Evolutionary conservation across 2,888 invertebrate species (phyloP), one percentile per base, ranked within the genome.

Genomic region (Tigriopus californicus): DNA sequence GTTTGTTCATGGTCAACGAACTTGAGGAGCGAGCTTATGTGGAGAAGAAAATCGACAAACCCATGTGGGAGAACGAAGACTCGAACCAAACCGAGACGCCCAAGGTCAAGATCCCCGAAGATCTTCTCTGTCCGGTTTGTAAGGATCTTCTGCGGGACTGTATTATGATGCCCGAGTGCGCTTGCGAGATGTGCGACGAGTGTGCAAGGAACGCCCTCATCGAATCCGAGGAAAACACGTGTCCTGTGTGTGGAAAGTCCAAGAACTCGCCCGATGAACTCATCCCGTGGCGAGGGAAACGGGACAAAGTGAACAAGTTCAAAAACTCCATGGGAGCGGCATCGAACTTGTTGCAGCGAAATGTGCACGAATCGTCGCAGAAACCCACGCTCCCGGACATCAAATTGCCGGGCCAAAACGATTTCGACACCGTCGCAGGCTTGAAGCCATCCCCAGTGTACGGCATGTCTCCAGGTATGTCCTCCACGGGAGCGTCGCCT

Each of bases 151-250:
- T 95, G 62, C 82, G 83, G 0, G 97, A 98, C 72, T 97, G 97
- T 42, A 94, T 97, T 33, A 85, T 97, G 80, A 91, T 94, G 70
- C 91, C 92, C 0, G 98, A 97, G 70, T 98, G 98, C 72, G 97
- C 95, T 3, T 89, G 89, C 71, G 92, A 92, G 11, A 98, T 91
- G 74, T 98, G 98, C 72, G 95, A 97, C 73, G 95, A 97, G 72
- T 98, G 98, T 85, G 76, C 94, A 61, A 79, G 94, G 63, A 84
- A 83, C 62, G 82, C 83, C 51, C 74, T 95, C 53, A 70, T 95
- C 60, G 92, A 94, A 68, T 88, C 90, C 0, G 92, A 94, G 67
- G 90, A 92, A 62, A 90, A 90, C 66, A 87, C 90, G 69, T 95
- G 95, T 71, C 94, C 94, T 0, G 85, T 88, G 67, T 95, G 95